Conservation (phyloP, 2,113 vertebrate genomes). For the Sprattus sprattus region DNA sequence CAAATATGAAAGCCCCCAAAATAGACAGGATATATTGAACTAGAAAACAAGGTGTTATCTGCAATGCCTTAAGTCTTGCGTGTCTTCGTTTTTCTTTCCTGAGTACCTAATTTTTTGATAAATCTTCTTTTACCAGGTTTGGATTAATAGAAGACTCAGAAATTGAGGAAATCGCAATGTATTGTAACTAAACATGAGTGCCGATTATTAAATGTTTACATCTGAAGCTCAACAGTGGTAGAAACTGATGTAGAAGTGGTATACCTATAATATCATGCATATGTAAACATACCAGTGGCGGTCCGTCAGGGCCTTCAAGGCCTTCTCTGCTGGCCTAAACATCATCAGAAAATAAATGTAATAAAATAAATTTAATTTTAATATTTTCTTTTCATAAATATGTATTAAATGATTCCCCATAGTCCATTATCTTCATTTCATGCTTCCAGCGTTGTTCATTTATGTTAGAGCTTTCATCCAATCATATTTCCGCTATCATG, state of each 20-base stretch:
- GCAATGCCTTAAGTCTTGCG: not conserved
- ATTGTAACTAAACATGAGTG: not conserved
- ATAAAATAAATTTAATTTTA: too few relatives aligned
- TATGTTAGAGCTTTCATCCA: too few relatives aligned
- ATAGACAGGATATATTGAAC: not conserved
- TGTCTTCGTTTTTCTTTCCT: too few relatives aligned
- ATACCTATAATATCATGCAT: not conserved
- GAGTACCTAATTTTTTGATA: not conserved
- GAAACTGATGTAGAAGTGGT: not conserved
- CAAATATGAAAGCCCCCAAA: not conserved
- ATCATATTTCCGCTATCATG: too few relatives aligned
- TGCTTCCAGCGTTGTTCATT: too few relatives aligned
- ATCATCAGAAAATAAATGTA: too few relatives aligned
- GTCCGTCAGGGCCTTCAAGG: too few relatives aligned
- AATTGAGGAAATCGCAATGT: not conserved
- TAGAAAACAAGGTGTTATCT: not conserved
- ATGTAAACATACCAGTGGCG: not conserved
- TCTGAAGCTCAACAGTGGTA: too few relatives aligned
- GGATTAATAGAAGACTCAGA: not conserved
- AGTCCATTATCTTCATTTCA: too few relatives aligned
- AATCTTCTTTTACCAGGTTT: not conserved
- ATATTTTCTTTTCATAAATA: too few relatives aligned
- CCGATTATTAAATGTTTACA: not conserved
- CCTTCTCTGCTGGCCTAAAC: too few relatives aligned
- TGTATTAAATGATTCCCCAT: too few relatives aligned